A percentile compares a stretch with the other conserved stretches of the same genome.
Conservation (phyloP, 1,140 invertebrate species). For the Catajapyx aquilonaris region DNA sequence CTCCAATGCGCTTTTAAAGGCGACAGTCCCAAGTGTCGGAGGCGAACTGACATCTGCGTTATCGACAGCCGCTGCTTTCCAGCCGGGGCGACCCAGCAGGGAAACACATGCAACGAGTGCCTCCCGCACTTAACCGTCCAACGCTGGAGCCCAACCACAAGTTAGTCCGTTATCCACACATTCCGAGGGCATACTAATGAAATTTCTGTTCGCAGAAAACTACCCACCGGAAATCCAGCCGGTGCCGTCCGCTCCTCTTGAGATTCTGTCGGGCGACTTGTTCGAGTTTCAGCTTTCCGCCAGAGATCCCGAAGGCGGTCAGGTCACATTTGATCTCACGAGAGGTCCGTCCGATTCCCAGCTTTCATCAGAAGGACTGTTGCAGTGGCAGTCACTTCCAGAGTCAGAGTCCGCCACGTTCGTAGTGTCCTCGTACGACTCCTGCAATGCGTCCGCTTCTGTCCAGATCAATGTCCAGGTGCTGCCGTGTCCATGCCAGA, state of each 20-base stretch:
- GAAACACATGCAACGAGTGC: conserved; percentile 7
- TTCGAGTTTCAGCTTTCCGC: conserved; percentile 4
- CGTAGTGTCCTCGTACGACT: conserved; percentile 3
- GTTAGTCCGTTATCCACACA: conserved; percentile 1
- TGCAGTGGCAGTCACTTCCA: conserved; percentile 8
- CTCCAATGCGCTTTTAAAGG: conserved; percentile 2
- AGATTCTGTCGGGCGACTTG: conserved; percentile 6
- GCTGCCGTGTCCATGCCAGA: conserved; percentile 8
- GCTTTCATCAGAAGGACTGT: conserved; percentile 2
- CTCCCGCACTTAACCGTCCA: background rate
- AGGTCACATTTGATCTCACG: conserved; percentile 4
- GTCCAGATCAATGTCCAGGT: conserved; percentile 5
- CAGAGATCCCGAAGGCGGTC: conserved; percentile 3
- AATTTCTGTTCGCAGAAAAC: background rate
- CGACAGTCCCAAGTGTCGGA: conserved; percentile 1
- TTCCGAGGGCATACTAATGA: background rate
- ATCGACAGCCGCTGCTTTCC: conserved; percentile 7
- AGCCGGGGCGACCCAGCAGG: conserved; percentile 4
- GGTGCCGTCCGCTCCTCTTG: background rate
- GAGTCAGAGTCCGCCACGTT: conserved; percentile 5
- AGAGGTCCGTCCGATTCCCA: conserved; percentile 5
- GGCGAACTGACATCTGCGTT: conserved; percentile 7
- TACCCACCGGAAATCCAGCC: background rate
- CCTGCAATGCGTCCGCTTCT: conserved; percentile 5
- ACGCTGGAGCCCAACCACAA: conserved; percentile 7